Evolutionary conservation across 1,140 invertebrate genomes (phyloP), one percentile per base, ranked within the genome.

Genomic region (Formica exsecta): DNA sequence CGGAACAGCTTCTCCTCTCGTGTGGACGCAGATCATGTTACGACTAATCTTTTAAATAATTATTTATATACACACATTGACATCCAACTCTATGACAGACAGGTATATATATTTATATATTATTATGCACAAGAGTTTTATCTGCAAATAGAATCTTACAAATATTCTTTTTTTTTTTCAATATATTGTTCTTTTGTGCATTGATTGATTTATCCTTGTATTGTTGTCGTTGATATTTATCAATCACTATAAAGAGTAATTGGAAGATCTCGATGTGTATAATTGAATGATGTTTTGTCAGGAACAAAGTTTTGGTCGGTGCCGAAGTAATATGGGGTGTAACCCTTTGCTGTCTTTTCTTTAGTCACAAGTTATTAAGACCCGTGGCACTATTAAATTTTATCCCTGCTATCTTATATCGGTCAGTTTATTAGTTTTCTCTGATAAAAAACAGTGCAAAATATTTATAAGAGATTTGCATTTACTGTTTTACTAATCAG

Each of bases 221-320:
- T 22, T 64, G 19, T 32, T 7, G 13, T 38, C 13, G 32, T 54
- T 13, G 8, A 62, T 36, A 38, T 13, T 62, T 65, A 11, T 77
- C 16, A 8, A 22, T 70, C 13, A n/a, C 41, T 59, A 1, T 16
- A 13, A 22, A 13, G 22, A 29, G 6, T 32, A 44, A 75, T 41
- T 41, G 19, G 44, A 44, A 54, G 1, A n/a, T 68, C n/a, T 3
- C 6, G 11, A 38, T 25, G 65, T 51, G 16, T 29, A 80, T 57
- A 61, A 65, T 57, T 66, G 54, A 79, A 51, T 66, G 4, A 19
- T 83, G 7, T 89, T 86, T 87, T 77, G 19, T 70, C 64, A 92
- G 91, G 90, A 90, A 89, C 64, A 89, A 92, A 90, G 59, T 92
- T 90, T 91, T 91, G 41, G 59, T 91, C 11, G 64, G 87, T 54